Evolutionary conservation across 2,888 invertebrate genomes (phyloP).

Genomic region (Halictus ligatus): DNA sequence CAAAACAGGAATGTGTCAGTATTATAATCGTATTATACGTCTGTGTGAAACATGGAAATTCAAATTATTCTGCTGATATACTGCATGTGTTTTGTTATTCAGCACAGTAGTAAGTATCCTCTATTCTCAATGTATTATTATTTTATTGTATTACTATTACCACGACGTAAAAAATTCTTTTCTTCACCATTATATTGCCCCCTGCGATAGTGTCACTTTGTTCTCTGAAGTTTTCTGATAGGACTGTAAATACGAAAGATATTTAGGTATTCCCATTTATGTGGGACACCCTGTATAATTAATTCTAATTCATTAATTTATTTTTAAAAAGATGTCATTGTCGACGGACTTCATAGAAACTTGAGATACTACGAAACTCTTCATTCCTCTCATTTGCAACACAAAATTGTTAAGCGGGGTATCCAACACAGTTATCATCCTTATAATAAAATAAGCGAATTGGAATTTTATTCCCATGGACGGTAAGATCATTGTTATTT

Average conservation of each 20-base stretch:
- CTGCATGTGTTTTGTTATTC: constrained; percentile 37
- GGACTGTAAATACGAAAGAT: too few species aligned
- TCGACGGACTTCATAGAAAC: constrained; percentile 90
- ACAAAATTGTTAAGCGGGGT: constrained; percentile 93
- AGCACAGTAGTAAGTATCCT: constrained; percentile 59
- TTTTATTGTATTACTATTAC: too few species aligned
- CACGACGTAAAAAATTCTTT: too few species aligned
- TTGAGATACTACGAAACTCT: constrained; percentile 93
- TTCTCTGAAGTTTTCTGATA: too few species aligned
- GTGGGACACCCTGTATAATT: too few species aligned
- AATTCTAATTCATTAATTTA: constrained; percentile 18
- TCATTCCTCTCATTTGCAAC: constrained; percentile 90
- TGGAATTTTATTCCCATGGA: constrained; percentile 93
- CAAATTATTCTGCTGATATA: constrained; percentile 45
- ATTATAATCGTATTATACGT: constrained; percentile 1
- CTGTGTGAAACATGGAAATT: constrained; percentile 49
- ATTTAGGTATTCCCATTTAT: too few species aligned
- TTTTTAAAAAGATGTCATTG: constrained; percentile 53
- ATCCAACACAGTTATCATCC: constrained; percentile 92
- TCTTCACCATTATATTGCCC: too few species aligned
- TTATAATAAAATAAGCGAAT: constrained; percentile 94
- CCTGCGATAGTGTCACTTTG: too few species aligned
- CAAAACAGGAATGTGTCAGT: constrained; percentile 20
- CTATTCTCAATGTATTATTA: constrained; percentile 7
- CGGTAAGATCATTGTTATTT: constrained; percentile 79